Percentiles rank a stretch among this genome's conserved stretches.
Conservation (phyloP, 2,888 invertebrate species). For the Sesamia inferens region DNA sequence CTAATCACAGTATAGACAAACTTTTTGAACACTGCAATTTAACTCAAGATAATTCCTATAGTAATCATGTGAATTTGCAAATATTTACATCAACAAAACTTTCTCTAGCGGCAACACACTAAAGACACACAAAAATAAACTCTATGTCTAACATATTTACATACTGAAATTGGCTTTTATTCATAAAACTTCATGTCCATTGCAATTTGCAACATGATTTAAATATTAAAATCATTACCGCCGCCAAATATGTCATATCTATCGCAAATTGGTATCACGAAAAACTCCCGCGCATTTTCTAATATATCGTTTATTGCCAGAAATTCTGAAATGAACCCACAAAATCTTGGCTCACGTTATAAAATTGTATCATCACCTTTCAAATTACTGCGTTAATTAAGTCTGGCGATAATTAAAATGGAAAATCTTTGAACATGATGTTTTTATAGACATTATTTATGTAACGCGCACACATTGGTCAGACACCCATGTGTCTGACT, state of each 20-base stretch:
- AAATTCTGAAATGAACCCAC: slow-evolving; percentile 45
- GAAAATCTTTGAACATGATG: slow-evolving; percentile 30
- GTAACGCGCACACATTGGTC: slow-evolving; percentile 16
- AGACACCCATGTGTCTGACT: neutral
- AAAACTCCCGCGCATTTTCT: slow-evolving; percentile 14
- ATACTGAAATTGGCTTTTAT: slow-evolving; percentile 51
- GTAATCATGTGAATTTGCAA: slow-evolving; percentile 41
- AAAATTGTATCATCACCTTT: slow-evolving; percentile 49
- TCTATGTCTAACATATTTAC: slow-evolving; percentile 51
- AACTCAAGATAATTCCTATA: slow-evolving; percentile 50
- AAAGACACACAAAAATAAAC: slow-evolving; percentile 44
- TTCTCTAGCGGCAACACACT: slow-evolving; percentile 61
- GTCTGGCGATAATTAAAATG: slow-evolving; percentile 36
- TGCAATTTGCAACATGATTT: slow-evolving; percentile 23
- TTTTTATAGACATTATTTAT: slow-evolving; percentile 11
- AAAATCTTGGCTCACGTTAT: slow-evolving; percentile 50
- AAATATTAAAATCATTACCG: slow-evolving; percentile 9
- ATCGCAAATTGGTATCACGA: slow-evolving; percentile 29
- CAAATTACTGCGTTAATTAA: slow-evolving; percentile 54
- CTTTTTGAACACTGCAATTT: slow-evolving; percentile 66
- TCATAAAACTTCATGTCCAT: slow-evolving; percentile 25
- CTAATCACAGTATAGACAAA: slow-evolving; percentile 56
- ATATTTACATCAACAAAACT: slow-evolving; percentile 57
- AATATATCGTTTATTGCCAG: slow-evolving; percentile 18
- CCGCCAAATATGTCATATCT: neutral